A percentile compares a stretch with the other conserved stretches of the same genome.
Evolutionary conservation across 2,797 vertebrate genomes (phyloP).

Genomic region (Argentina silus): DNA sequence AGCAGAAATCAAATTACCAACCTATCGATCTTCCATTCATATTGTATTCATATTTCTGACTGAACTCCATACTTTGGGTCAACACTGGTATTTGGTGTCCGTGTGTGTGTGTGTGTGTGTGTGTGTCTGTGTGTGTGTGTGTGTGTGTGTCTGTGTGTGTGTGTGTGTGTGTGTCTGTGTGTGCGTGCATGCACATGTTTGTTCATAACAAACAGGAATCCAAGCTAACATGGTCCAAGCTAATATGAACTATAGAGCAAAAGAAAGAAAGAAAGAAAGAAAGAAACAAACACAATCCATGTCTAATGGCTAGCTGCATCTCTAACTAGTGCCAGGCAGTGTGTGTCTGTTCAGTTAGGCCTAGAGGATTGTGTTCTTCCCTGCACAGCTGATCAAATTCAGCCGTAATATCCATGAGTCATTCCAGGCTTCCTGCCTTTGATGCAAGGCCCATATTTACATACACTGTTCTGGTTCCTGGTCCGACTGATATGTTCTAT

Average conservation of each 20-base stretch:
- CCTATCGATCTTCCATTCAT: conserved; percentile 29
- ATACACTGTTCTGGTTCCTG: neutral
- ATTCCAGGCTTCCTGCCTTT: conserved; percentile 33
- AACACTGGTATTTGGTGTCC: neutral
- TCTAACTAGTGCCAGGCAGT: neutral
- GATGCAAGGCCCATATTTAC: conserved; percentile 33
- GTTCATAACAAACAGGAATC: too few species aligned
- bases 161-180: too few species aligned
- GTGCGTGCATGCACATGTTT: neutral
- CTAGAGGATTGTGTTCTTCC: neutral
- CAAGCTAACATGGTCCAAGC: too few species aligned
- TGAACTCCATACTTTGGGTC: neutral
- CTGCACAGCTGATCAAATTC: conserved; percentile 36
- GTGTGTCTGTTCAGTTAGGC: neutral
- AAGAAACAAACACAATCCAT: too few species aligned
- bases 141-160: neutral
- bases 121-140: neutral
- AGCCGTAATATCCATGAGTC: conserved; percentile 42
- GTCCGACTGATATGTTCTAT: neutral
- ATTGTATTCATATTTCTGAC: neutral
- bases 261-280: too few species aligned
- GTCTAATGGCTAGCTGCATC: too few species aligned
- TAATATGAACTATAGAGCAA: too few species aligned
- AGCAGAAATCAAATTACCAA: conserved; percentile 26
- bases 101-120: too few species aligned